Evolutionary conservation across 1,140 invertebrate genomes (phyloP).

Genomic region (Tetranychus cinnabarinus): DNA sequence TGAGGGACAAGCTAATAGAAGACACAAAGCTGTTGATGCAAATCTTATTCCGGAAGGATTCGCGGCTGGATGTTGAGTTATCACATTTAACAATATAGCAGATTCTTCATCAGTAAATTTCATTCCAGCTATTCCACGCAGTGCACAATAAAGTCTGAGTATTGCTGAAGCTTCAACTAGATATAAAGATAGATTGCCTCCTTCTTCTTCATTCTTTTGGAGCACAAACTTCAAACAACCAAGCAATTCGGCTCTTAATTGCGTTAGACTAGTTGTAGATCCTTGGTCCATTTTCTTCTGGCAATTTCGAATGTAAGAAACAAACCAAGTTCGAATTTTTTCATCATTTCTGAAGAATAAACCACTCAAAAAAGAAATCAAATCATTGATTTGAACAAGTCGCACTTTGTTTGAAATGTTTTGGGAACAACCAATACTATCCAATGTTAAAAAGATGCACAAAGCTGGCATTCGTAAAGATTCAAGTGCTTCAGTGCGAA

Average conservation of each 20-base stretch:
- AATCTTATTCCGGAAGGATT: slow-evolving; percentile 71
- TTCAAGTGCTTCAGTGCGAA: slow-evolving; percentile 44
- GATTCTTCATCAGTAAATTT: slow-evolving; percentile 90
- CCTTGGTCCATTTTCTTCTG: slow-evolving; percentile 37
- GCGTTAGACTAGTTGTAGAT: neutral
- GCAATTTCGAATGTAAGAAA: slow-evolving; percentile 61
- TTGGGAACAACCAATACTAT: slow-evolving; percentile 7
- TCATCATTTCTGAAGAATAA: slow-evolving; percentile 71
- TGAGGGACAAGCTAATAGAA: slow-evolving; percentile 78
- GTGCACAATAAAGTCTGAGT: slow-evolving; percentile 62
- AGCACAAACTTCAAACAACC: neutral
- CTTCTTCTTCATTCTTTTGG: neutral
- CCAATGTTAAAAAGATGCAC: slow-evolving; percentile 48
- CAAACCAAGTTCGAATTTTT: slow-evolving; percentile 69
- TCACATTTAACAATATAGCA: slow-evolving; percentile 46
- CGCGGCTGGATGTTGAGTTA: slow-evolving; percentile 69
- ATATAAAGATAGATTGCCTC: neutral
- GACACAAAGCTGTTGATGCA: slow-evolving; percentile 73
- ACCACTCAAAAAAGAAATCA: slow-evolving; percentile 67
- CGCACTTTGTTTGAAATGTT: neutral
- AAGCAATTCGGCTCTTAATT: slow-evolving; percentile 1
- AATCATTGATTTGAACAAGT: slow-evolving; percentile 18
- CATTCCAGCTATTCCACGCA: slow-evolving; percentile 69
- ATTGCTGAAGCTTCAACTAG: slow-evolving; percentile 53
- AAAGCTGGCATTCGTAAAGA: slow-evolving; percentile 66